Percentiles rank a stretch among this genome's conserved stretches.
phyloP scores from a whole-genome alignment of 2,888 invertebrate species.

The Alentia gelatinosa region DNA sequence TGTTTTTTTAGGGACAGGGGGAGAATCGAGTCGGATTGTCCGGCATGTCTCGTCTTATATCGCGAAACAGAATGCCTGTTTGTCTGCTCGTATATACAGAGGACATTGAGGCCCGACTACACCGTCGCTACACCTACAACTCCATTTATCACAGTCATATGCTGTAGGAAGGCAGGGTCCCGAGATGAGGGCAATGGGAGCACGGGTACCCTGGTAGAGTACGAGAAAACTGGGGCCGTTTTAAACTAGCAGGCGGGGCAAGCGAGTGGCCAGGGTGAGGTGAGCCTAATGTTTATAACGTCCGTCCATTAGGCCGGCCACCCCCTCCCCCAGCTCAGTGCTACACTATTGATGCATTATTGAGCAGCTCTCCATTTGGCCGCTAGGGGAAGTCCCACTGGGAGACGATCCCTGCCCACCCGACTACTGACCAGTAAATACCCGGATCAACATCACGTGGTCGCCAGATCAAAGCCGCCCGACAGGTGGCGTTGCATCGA shows the following conservation, averaged over 20 bases:
- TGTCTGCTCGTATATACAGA: too few species aligned
- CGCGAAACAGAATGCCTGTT: too few species aligned
- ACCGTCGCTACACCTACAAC: too few species aligned
- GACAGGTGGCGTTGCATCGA: background rate
- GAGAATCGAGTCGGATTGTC: too few species aligned
- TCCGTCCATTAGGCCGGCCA: background rate
- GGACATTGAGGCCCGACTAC: background rate
- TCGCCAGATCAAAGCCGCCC: conserved; percentile 16
- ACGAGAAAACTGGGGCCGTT: background rate
- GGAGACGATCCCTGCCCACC: background rate
- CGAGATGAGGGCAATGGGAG: too few species aligned
- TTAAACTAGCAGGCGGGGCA: background rate
- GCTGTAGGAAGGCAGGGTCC: too few species aligned
- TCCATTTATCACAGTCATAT: too few species aligned
- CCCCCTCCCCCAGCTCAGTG: background rate
- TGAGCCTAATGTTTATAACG: conserved; percentile 19
- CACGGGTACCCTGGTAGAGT: too few species aligned
- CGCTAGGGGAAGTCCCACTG: background rate
- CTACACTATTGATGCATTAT: conserved; percentile 49
- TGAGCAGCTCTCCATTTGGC: conserved; percentile 49
- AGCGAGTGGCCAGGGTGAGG: background rate
- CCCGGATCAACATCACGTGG: conserved; percentile 38
- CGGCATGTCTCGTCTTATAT: too few species aligned
- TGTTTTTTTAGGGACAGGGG: too few species aligned
- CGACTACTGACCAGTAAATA: conserved; percentile 42